A percentile compares a stretch with the other conserved stretches of the same genome.
phyloP scores from a whole-genome alignment of 1,140 invertebrate genomes.

The Spodoptera litura region DNA sequence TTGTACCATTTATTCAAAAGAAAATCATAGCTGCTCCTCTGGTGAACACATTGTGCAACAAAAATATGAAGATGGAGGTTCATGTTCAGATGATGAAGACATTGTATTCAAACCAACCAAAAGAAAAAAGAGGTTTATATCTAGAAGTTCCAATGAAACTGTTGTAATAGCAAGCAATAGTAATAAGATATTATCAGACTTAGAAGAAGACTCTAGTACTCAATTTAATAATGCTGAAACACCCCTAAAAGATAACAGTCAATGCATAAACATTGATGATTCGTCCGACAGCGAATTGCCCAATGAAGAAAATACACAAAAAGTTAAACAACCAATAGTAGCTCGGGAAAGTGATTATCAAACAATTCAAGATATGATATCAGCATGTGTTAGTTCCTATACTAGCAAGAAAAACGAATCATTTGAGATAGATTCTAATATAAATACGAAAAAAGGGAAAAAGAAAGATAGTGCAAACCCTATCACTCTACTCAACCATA shows the following conservation, averaged over 20 bases:
- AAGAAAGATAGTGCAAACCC: conserved; percentile 29
- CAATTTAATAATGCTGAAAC: not conserved
- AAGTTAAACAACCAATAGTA: conserved; percentile 21
- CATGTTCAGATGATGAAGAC: conserved; percentile 59
- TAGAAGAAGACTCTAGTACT: conserved; percentile 23
- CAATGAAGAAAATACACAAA: conserved; percentile 30
- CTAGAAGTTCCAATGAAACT: conserved; percentile 72
- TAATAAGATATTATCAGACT: conserved; percentile 43
- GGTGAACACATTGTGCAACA: not conserved
- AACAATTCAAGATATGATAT: conserved; percentile 48
- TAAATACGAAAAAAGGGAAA: conserved; percentile 22
- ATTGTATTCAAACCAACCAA: conserved; percentile 43
- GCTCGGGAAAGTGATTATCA: conserved; percentile 30
- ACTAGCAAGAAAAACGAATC: conserved; percentile 23
- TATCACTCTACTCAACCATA: conserved; percentile 67
- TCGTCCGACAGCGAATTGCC: conserved; percentile 58
- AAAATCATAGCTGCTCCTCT: not conserved
- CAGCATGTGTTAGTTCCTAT: conserved; percentile 29
- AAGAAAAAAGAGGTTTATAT: conserved; percentile 57
- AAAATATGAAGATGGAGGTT: conserved; percentile 26
- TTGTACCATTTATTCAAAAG: conserved; percentile 55
- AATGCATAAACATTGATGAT: conserved; percentile 70
- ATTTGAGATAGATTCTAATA: not conserved
- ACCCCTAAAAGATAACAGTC: conserved; percentile 49
- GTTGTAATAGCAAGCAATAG: conserved; percentile 60